Conservation (phyloP, 2,797 vertebrate genomes). For the Microcaecilia unicolor region DNA sequence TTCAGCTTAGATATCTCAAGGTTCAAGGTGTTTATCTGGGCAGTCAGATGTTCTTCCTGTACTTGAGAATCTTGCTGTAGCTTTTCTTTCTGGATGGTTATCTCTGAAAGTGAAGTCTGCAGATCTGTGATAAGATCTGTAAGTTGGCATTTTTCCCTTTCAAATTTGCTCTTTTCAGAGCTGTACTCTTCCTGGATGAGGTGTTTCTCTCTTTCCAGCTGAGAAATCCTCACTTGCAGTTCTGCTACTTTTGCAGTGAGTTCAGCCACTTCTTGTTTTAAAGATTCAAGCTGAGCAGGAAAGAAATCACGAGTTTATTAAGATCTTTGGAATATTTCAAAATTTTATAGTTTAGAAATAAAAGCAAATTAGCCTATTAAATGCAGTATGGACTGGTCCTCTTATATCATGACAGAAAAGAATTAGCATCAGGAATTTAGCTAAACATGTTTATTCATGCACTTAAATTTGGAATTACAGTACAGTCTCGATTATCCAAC, state of each 20-base stretch:
- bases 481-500: too few relatives aligned
- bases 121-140: constrained; percentile 39
- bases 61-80: constrained; percentile 46
- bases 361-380: too few relatives aligned
- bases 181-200: constrained; percentile 41
- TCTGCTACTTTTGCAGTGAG: constrained; percentile 35
- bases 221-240: constrained; percentile 46
- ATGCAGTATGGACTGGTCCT: too few relatives aligned
- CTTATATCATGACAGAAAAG: too few relatives aligned
- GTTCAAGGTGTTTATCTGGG: constrained; percentile 43
- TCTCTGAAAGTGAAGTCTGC: constrained; percentile 42
- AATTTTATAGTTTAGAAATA: too few relatives aligned
- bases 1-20: constrained; percentile 42
- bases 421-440: too few relatives aligned
- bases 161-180: constrained; percentile 27
- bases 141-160: constrained; percentile 55
- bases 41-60: constrained; percentile 41
- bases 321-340: too few relatives aligned
- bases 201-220: constrained; percentile 55
- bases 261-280: constrained; percentile 56
- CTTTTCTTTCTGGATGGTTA: constrained; percentile 42
- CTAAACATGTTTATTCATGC: too few relatives aligned
- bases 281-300: constrained; percentile 51
- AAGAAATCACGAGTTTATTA: too few relatives aligned
- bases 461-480: too few relatives aligned